Base-by-base conservation (phyloP, 2,888 invertebrate species). In the Drosophila sordidula region DNA sequence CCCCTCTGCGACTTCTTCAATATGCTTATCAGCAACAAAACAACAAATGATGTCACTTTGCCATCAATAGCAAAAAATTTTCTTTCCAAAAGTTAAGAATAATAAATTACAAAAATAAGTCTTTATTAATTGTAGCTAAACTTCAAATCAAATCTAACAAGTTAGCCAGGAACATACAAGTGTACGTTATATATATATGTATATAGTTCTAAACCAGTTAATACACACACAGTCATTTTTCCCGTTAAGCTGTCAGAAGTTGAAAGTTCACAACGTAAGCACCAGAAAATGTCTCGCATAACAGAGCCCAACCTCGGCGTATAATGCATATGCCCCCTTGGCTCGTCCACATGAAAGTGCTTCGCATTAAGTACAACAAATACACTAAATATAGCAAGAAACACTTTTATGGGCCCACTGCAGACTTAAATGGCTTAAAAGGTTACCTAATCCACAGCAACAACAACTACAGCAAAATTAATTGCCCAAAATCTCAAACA, bases 401-500 rank as follows among this genome's bases (percentile, higher is more conserved):
- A 41, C 16, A 66, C 32, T 14, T 41, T 34, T 26, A 73, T 34
- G 41, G 18, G 29, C 18, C 9, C 25, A 36, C 44, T 39, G 22
- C 39, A 61, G 61, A 39, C 63, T 62, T 70, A 73, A 80, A 70
- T 62, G 78, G 70, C 74, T 77, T 74, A 62, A 46, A 57, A 11
- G 45, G 45, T 77, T 79, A 66, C 63, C 44, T 73, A 80, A 78
- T 54, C 36, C 16, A 14, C 8, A 38, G 9, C 54, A 49, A 32
- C n/a, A 44, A 38, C 25, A 62, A 58, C 29, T 52, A 36, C 61
- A 52, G 50, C 36, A 44, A 49, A 38, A 34, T 42, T 1, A 18
- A 18, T 18, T 18, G 29, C 34, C 38, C 25, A 46, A 34, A 11
- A 52, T 52, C 25, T 22, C 25, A 22, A 8, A 18, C n/a, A 42